Evolutionary conservation across 2,797 vertebrate species (phyloP).

Genomic region (Gallinago solitaria): DNA sequence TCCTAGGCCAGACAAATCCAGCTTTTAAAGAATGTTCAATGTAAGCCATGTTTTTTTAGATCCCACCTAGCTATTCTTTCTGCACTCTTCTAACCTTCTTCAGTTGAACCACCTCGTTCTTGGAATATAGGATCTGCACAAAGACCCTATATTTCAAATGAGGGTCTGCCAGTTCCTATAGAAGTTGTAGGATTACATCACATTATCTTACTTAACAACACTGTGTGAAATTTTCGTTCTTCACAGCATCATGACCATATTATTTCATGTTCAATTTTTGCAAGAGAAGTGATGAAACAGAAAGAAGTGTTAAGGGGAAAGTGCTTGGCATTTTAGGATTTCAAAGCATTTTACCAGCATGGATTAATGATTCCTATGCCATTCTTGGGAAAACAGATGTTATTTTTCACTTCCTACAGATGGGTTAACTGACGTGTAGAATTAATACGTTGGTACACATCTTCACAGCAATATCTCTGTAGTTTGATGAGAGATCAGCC

Average conservation of each 20-base stretch:
- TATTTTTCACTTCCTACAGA: background rate
- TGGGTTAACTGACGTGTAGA: background rate
- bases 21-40: background rate
- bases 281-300: constrained; percentile 17
- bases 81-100: background rate
- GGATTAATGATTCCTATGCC: background rate
- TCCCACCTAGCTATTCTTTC: background rate
- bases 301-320: background rate
- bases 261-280: constrained; percentile 33
- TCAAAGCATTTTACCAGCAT: background rate
- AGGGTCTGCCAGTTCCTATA: background rate
- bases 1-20: background rate
- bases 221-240: constrained; percentile 28
- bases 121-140: background rate
- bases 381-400: background rate
- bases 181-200: constrained; percentile 22
- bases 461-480: background rate
- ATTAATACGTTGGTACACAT: background rate
- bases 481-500: background rate
- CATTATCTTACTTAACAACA: background rate
- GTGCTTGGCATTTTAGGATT: background rate
- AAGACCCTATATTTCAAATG: background rate
- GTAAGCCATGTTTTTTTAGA: background rate
- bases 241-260: background rate
- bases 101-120: background rate